These are phyloP conservation scores for Mimachlamys varia DNA, from an alignment of 2,888 invertebrate genomes.

Conservation along the genomic window DNA sequence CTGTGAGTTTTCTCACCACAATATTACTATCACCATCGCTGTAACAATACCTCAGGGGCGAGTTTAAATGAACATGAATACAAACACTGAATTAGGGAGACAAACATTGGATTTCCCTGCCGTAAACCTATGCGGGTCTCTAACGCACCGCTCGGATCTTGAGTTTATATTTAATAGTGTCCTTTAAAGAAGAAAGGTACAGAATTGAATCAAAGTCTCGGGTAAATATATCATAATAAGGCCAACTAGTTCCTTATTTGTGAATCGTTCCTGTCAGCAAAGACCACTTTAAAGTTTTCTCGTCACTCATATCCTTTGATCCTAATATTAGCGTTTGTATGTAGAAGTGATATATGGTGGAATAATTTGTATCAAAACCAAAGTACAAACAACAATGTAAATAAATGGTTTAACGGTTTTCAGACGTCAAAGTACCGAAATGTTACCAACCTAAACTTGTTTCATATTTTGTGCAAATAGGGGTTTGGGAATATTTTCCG, in stretches of 20 bases:
- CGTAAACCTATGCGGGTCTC: background rate
- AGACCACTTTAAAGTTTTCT: background rate
- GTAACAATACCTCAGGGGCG: slow-evolving; percentile 17
- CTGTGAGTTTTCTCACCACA: slow-evolving; percentile 31
- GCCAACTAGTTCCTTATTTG: background rate
- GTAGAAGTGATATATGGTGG: background rate
- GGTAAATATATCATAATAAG: background rate
- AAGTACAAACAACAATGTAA: background rate
- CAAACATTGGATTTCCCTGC: background rate
- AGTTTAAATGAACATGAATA: slow-evolving; percentile 8
- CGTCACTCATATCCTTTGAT: background rate
- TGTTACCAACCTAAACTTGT: background rate
- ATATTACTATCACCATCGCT: background rate
- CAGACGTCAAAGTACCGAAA: background rate
- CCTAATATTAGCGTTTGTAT: background rate
- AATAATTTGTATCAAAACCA: background rate
- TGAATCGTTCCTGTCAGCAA: background rate
- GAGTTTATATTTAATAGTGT: background rate
- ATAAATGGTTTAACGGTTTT: background rate
- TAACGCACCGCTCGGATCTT: background rate
- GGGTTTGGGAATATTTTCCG: no score
- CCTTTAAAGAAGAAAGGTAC: slow-evolving; percentile 1
- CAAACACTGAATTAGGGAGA: background rate
- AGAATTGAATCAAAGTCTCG: background rate
- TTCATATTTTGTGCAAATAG: background rate